Evolutionary conservation across 2,888 invertebrate genomes (phyloP), one percentile per base, ranked within the genome.

Genomic region (Gonocerus acuteangulatus): DNA sequence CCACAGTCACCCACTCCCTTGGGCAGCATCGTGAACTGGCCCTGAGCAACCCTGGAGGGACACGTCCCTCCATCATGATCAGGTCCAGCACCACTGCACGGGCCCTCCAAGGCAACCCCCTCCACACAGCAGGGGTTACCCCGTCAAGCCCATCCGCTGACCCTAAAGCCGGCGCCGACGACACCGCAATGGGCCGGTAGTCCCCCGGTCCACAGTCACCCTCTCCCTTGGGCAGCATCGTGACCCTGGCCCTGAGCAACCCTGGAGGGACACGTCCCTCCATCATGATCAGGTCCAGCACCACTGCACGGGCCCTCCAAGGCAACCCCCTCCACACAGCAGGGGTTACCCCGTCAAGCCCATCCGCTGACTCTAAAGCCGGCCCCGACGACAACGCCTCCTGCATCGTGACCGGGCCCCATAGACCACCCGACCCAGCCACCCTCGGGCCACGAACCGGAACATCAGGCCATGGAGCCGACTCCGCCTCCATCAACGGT

Each of bases 21-120:
- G 11, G 61, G 63, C 13, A 63, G 42, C 16, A 63, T 36, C 36
- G 58, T 52, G 2, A 56, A 34, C 61, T 39, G 7, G 56, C 58
- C 15, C 19, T 45, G 15, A 52, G 13, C 32, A 62, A 2, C 9
- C 36, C 23, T 2, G 21, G 7, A 1, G 62, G 62, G 2, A 58
- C 9, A 9, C 21, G 15, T 0, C 64, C 64, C 42, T 32, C 19
- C 27, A 42, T 1, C 48, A 62, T 23, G 2, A 64, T 42, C 13
- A 62, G 39, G 54, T 62, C 42, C 15, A 59, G 54, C 42, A 64
- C 44, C 11, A 64, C 32, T 13, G 23, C 42, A 18, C 22, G 16
- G 11, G 13, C 7, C 9, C 19, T 16, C 52, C 16, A 23, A 32
- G 39, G 39, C 48, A 39, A 15, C n/a, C 13, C 54, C 22, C 52